phyloP scores from a whole-genome alignment of 2,797 vertebrate species.

The Phrynocephalus vlangalii region DNA sequence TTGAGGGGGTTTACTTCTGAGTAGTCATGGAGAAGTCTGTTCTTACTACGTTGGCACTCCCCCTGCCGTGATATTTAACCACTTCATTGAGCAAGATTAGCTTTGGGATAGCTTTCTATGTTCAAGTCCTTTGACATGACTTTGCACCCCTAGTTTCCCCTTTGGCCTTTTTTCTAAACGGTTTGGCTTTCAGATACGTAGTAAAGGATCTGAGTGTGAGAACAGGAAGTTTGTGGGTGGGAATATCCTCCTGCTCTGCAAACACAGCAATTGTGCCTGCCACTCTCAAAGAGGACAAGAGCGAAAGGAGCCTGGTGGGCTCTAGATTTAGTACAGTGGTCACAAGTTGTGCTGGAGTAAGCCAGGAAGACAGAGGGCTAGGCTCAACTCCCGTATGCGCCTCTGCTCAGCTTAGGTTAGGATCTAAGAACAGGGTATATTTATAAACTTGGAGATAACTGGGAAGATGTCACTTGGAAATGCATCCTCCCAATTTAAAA shows the following conservation, averaged over 20 bases:
- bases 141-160: not conserved
- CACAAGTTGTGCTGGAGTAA: not conserved
- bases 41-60: not conserved
- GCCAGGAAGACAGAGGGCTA: not conserved
- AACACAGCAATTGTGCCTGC: not conserved
- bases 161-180: not conserved
- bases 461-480: not conserved
- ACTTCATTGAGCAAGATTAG: not conserved
- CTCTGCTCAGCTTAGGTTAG: fast-evolving
- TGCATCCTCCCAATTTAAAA: too few relatives aligned
- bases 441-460: not conserved
- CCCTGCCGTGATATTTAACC: not conserved
- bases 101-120: not conserved
- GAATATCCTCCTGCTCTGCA: not conserved
- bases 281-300: not conserved
- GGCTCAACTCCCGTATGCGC: not conserved
- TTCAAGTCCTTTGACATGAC: not conserved
- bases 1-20: not conserved
- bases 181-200: not conserved
- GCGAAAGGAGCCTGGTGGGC: not conserved
- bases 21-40: not conserved
- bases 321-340: not conserved
- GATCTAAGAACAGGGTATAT: not conserved
- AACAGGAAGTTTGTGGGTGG: not conserved
- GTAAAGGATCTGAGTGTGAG: not conserved